Evolutionary conservation across 1,140 invertebrate genomes (phyloP).

Genomic region (Lycorma delicatula): DNA sequence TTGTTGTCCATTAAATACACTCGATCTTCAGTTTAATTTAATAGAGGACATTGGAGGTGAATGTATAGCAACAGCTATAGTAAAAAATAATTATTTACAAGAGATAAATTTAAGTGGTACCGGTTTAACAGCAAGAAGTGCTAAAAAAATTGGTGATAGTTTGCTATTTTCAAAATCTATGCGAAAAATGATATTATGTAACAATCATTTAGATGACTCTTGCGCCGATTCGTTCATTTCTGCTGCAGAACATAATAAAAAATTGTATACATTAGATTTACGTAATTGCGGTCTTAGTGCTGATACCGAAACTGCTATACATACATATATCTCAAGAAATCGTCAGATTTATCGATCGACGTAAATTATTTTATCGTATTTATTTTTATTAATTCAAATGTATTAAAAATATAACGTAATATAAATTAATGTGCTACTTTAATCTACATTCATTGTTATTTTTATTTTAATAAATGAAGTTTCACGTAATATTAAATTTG

Average conservation of each 20-base stretch:
- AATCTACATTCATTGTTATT: no score
- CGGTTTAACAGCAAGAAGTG: slow-evolving; percentile 30
- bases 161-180: slow-evolving; percentile 32
- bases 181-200: slow-evolving; percentile 33
- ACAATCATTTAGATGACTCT: slow-evolving; percentile 34
- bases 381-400: no score
- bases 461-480: no score
- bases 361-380: no score
- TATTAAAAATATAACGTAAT: no score
- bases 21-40: slow-evolving; percentile 36
- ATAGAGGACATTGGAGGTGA: slow-evolving; percentile 33
- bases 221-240: slow-evolving; percentile 25
- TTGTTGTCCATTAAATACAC: slow-evolving; percentile 27
- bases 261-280: slow-evolving; percentile 12
- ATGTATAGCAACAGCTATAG: slow-evolving; percentile 33
- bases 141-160: slow-evolving; percentile 29
- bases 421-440: no score
- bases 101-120: slow-evolving; percentile 33
- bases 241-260: slow-evolving; percentile 8
- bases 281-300: slow-evolving; percentile 18
- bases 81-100: slow-evolving; percentile 27
- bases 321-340: no score
- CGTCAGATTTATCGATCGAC: no score
- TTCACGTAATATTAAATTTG: no score
- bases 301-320: no score